These are phyloP conservation scores for Lydus trimaculatus DNA, from an alignment of 2,888 invertebrate genomes.

Conservation along the genomic window DNA sequence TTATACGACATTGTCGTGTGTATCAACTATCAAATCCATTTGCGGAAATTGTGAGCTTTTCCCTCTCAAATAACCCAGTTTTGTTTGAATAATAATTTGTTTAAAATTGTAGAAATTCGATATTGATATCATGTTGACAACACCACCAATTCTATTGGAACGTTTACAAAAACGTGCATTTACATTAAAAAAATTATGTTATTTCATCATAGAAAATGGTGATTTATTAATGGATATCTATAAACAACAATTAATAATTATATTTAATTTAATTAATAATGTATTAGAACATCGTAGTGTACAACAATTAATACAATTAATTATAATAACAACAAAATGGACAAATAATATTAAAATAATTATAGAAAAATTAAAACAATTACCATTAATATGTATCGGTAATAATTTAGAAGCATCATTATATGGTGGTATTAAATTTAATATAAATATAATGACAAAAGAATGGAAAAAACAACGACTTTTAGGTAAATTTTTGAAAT, in stretches of 20 bases:
- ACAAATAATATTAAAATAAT: constrained; percentile 66
- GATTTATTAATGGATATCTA: constrained; percentile 70
- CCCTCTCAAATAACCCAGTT: constrained; percentile 43
- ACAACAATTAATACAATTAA: constrained; percentile 65
- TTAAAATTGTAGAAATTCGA: background rate
- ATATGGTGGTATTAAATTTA: constrained; percentile 67
- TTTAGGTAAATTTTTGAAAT: constrained; percentile 49
- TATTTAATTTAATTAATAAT: constrained; percentile 60
- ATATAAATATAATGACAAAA: constrained; percentile 59
- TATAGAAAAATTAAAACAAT: constrained; percentile 63
- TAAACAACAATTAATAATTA: constrained; percentile 59
- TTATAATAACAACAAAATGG: constrained; percentile 72
- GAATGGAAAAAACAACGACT: constrained; percentile 61
- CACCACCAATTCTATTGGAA: constrained; percentile 66
- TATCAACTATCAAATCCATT: background rate
- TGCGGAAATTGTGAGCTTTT: background rate
- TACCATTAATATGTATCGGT: constrained; percentile 72
- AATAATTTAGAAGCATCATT: constrained; percentile 78
- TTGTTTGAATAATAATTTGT: too few species aligned
- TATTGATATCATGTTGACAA: constrained; percentile 72
- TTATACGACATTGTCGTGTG: background rate
- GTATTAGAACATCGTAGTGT: constrained; percentile 60
- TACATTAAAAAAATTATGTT: constrained; percentile 69
- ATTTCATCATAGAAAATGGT: constrained; percentile 75
- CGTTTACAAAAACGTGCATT: constrained; percentile 63